phyloP scores from a whole-genome alignment of 2,113 vertebrate species.

The Cariama cristata region DNA sequence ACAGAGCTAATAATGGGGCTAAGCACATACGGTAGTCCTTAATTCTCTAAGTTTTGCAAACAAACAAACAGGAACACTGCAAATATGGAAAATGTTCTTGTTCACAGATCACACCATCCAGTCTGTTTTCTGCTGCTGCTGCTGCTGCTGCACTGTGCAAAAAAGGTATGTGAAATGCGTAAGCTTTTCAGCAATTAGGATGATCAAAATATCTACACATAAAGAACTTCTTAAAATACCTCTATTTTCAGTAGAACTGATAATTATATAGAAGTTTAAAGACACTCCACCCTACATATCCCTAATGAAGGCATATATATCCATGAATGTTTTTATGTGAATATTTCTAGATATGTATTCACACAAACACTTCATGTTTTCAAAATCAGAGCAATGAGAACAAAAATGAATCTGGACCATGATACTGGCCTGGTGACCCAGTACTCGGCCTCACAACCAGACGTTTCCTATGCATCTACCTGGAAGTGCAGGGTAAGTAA shows the following conservation, averaged over 20 bases:
- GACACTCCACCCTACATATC: neutral
- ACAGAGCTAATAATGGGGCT: neutral
- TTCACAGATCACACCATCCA: slow-evolving; percentile 78
- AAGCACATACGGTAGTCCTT: neutral
- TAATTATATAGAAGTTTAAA: neutral
- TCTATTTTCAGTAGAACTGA: neutral
- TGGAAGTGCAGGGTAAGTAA: slow-evolving; percentile 65
- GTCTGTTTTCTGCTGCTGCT: slow-evolving; percentile 79
- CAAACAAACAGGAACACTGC: neutral
- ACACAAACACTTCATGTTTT: slow-evolving; percentile 1
- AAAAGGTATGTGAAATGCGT: slow-evolving; percentile 69
- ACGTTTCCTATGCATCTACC: neutral
- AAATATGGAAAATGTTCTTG: slow-evolving; percentile 43
- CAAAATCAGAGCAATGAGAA: slow-evolving; percentile 69
- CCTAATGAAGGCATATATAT: neutral
- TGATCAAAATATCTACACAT: neutral
- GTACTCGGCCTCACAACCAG: neutral
- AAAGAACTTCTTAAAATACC: neutral
- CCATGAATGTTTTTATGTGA: neutral
- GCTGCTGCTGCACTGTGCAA: slow-evolving; percentile 72
- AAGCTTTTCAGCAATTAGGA: neutral
- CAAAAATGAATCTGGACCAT: slow-evolving; percentile 62
- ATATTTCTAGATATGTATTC: neutral
- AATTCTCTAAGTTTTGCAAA: neutral
- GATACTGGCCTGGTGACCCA: slow-evolving; percentile 29